Evolutionary conservation across 1,140 invertebrate genomes (phyloP).

Genomic region (Ceratina calcarata): DNA sequence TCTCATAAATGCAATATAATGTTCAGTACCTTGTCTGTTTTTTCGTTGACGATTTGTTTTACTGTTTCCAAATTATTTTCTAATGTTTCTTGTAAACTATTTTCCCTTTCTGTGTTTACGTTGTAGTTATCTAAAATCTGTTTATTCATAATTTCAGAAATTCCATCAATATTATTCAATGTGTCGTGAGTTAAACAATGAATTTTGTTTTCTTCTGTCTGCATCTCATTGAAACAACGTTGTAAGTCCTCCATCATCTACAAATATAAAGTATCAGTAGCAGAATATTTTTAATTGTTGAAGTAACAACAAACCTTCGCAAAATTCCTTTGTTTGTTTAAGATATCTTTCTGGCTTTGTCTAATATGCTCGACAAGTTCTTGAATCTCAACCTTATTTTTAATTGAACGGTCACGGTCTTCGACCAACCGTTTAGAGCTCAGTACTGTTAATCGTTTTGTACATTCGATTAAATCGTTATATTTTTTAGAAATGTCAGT

Average conservation of each 20-base stretch:
- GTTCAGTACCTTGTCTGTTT: constrained; percentile 67
- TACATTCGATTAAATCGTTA: constrained; percentile 63
- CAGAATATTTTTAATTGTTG: not conserved
- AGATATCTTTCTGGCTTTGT: constrained; percentile 58
- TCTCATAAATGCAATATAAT: not conserved
- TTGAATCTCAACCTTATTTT: constrained; percentile 60
- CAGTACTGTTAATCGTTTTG: constrained; percentile 56
- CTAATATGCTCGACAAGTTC: constrained; percentile 56
- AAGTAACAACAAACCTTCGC: constrained; percentile 53
- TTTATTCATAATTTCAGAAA: constrained; percentile 57
- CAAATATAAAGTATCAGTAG: constrained; percentile 17
- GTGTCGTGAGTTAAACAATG: constrained; percentile 51
- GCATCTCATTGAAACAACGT: constrained; percentile 59
- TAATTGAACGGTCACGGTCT: constrained; percentile 63
- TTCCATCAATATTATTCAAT: constrained; percentile 56
- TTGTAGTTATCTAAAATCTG: constrained; percentile 39
- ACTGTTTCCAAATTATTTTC: constrained; percentile 58
- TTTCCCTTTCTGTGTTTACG: constrained; percentile 49
- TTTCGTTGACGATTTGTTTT: constrained; percentile 58
- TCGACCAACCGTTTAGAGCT: constrained; percentile 50
- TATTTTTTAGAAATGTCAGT: constrained; percentile 58
- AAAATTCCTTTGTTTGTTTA: constrained; percentile 52
- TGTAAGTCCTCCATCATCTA: constrained; percentile 68
- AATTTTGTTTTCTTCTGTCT: constrained; percentile 55
- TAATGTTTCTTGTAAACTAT: constrained; percentile 62